These are phyloP conservation scores for Megaceryle alcyon DNA, from an alignment of 2,797 vertebrate species.

Conservation along the genomic window DNA sequence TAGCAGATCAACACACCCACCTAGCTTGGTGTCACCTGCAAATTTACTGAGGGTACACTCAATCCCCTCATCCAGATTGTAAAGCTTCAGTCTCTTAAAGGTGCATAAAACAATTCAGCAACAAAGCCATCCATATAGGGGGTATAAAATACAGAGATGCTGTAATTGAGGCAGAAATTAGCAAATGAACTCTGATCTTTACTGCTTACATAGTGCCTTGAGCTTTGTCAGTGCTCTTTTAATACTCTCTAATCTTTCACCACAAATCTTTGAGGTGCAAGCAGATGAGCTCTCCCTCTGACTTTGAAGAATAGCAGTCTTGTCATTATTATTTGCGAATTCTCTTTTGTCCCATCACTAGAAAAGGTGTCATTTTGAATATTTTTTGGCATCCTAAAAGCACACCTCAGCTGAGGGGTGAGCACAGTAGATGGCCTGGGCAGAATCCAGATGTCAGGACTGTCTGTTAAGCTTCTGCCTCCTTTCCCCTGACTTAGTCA, in stretches of 20 bases:
- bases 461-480: not conserved
- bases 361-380: not conserved
- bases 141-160: not conserved
- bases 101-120: not conserved
- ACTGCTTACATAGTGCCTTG: not conserved
- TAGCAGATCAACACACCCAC: too few relatives aligned
- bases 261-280: not conserved
- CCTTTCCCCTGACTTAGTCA: not conserved
- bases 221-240: not conserved
- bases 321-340: slow-evolving; percentile 27
- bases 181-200: not conserved
- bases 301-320: not conserved
- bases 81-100: not conserved
- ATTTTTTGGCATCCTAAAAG: not conserved
- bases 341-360: slow-evolving; percentile 2
- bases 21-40: too few relatives aligned
- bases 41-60: too few relatives aligned
- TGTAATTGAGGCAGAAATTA: not conserved
- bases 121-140: not conserved
- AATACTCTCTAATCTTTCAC: not conserved
- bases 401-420: not conserved
- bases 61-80: not conserved
- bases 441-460: not conserved
- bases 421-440: not conserved
- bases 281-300: not conserved